Conservation (phyloP, 2,113 vertebrate genomes). For the Sialia sialis region DNA sequence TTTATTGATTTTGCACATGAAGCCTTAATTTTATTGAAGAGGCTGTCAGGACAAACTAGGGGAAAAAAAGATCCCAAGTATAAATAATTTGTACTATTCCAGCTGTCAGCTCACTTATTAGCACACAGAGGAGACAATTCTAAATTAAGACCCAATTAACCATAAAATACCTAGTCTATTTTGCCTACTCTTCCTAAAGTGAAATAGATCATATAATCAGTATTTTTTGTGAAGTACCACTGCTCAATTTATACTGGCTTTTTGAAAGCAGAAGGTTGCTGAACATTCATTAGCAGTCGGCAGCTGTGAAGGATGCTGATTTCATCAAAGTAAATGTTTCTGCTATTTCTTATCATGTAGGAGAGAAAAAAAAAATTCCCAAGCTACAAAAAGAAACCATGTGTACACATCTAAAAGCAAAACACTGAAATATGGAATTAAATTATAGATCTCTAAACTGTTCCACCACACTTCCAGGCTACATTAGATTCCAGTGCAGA, state of each 20-base stretch:
- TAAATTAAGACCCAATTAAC: not conserved
- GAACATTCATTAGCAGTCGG: not conserved
- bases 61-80: not conserved
- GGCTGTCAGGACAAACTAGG: conserved; percentile 87
- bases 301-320: not conserved
- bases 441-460: not conserved
- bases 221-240: not conserved
- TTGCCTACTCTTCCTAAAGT: not conserved
- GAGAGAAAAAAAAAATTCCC: not conserved
- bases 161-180: not conserved
- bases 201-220: not conserved
- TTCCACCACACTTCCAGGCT: not conserved
- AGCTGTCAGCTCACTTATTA: not conserved
- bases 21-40: conserved; percentile 90
- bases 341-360: not conserved
- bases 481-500: not conserved
- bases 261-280: not conserved
- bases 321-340: not conserved
- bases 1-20: conserved; percentile 86
- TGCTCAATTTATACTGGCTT: not conserved
- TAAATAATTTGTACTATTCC: not conserved
- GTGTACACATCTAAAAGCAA: not conserved
- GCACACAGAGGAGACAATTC: not conserved
- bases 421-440: not conserved
- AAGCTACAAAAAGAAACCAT: not conserved